These are phyloP conservation scores for Blastobasis adustella DNA, from an alignment of 2,888 invertebrate genomes.

Conservation along the genomic window DNA sequence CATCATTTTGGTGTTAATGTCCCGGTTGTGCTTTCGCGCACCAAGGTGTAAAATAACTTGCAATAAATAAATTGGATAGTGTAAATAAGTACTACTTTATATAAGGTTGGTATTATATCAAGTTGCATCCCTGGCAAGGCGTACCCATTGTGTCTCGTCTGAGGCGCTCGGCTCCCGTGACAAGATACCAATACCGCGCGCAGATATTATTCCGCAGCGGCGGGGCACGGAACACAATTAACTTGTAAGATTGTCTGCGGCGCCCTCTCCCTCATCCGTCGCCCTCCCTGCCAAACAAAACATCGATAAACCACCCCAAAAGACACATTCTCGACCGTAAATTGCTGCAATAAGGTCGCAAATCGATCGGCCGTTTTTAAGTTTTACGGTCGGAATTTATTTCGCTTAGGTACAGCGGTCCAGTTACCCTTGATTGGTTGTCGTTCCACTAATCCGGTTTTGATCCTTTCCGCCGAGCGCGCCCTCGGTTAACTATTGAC, in stretches of 20 bases:
- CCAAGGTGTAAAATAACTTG: neutral
- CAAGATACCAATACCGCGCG: constrained; percentile 67
- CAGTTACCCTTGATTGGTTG: constrained; percentile 81
- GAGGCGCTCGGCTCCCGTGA: constrained; percentile 11
- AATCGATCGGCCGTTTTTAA: constrained; percentile 30
- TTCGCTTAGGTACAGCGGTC: constrained; percentile 74
- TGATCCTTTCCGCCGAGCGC: constrained; percentile 79
- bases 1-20: no score
- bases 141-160: neutral
- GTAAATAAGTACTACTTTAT: neutral
- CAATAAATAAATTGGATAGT: neutral
- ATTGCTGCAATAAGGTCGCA: constrained; percentile 21
- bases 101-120: neutral
- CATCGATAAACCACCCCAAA: constrained; percentile 61
- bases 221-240: constrained; percentile 74
- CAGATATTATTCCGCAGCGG: constrained; percentile 63
- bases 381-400: constrained; percentile 74
- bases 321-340: constrained; percentile 30
- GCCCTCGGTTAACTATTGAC: constrained; percentile 69
- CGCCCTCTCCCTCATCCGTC: constrained; percentile 61
- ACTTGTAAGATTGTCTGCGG: constrained; percentile 75
- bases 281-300: constrained; percentile 72
- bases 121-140: neutral
- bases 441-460: constrained; percentile 81
- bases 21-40: neutral